Percentiles rank a stretch among this genome's conserved stretches.
Conservation (phyloP, 2,113 vertebrate genomes). For the Gavia stellata region DNA sequence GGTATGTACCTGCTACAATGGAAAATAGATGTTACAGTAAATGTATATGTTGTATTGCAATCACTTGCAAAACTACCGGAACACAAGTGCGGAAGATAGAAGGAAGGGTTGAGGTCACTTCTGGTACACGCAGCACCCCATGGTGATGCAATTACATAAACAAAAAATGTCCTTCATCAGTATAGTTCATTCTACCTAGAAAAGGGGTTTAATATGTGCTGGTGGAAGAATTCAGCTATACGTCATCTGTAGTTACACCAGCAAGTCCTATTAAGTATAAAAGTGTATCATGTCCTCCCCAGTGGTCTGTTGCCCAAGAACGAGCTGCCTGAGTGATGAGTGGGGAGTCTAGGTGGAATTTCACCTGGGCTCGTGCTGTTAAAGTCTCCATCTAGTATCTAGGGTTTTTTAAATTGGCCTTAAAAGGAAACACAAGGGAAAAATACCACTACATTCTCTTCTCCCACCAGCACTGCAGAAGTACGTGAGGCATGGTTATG, state of each 20-base stretch:
- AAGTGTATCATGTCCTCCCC: background rate
- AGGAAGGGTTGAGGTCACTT: background rate
- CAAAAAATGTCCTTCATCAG: background rate
- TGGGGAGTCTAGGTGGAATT: background rate
- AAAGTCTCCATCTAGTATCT: background rate
- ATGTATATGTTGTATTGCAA: background rate
- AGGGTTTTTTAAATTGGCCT: background rate
- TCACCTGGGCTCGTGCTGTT: background rate
- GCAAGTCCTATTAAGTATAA: background rate
- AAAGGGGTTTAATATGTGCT: background rate
- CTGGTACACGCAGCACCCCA: background rate
- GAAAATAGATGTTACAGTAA: background rate
- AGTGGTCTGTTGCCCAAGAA: background rate
- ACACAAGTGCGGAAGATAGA: background rate
- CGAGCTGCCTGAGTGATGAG: background rate
- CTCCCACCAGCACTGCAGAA: background rate
- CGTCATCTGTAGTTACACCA: background rate
- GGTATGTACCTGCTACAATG: background rate
- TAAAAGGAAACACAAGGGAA: background rate
- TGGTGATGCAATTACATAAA: background rate
- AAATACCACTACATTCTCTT: background rate
- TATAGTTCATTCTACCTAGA: background rate
- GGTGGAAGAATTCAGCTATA: background rate
- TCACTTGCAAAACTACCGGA: background rate
- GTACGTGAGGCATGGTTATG: background rate